These are phyloP conservation scores for Carpatolechia fugitivella DNA, from an alignment of 2,888 invertebrate species.

Conservation along the genomic window DNA sequence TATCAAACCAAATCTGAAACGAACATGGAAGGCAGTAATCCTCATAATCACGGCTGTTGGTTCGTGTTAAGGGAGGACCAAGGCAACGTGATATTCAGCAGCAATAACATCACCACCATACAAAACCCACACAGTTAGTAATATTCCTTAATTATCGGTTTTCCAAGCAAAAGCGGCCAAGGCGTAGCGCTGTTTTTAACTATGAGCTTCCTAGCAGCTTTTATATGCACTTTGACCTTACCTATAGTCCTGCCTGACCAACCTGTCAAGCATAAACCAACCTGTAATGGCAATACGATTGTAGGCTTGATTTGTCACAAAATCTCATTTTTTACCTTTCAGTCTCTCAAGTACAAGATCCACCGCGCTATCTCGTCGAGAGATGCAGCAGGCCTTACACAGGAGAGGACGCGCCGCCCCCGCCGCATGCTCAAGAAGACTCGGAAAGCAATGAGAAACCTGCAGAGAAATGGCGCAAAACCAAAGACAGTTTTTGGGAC, in stretches of 20 bases:
- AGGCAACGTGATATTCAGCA: slow-evolving; percentile 65
- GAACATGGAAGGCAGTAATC: slow-evolving; percentile 54
- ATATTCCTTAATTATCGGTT: too few relatives aligned
- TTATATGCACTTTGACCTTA: too few relatives aligned
- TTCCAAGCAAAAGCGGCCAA: neutral
- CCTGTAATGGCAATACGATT: too few relatives aligned
- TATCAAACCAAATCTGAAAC: too few relatives aligned
- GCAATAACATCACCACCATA: slow-evolving; percentile 57
- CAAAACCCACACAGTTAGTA: slow-evolving; percentile 61
- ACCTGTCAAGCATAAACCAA: too few relatives aligned
- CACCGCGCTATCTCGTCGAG: slow-evolving; percentile 54
- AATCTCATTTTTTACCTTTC: too few relatives aligned
- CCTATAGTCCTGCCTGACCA: too few relatives aligned
- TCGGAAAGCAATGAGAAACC: slow-evolving; percentile 35
- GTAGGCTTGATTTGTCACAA: too few relatives aligned
- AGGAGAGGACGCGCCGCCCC: slow-evolving; percentile 35
- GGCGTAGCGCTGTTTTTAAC: too few relatives aligned
- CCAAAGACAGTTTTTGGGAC: slow-evolving; percentile 59
- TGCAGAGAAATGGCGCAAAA: slow-evolving; percentile 20
- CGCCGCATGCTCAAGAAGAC: slow-evolving; percentile 35
- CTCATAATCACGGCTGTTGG: slow-evolving; percentile 67
- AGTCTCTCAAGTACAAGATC: slow-evolving; percentile 54
- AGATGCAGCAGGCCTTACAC: slow-evolving; percentile 53
- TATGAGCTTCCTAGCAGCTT: too few relatives aligned
- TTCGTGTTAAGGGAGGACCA: slow-evolving; percentile 70